Evolutionary conservation across 2,797 vertebrate genomes (phyloP), one percentile per base, ranked within the genome.

Genomic region (Hozukius guyotensis): DNA sequence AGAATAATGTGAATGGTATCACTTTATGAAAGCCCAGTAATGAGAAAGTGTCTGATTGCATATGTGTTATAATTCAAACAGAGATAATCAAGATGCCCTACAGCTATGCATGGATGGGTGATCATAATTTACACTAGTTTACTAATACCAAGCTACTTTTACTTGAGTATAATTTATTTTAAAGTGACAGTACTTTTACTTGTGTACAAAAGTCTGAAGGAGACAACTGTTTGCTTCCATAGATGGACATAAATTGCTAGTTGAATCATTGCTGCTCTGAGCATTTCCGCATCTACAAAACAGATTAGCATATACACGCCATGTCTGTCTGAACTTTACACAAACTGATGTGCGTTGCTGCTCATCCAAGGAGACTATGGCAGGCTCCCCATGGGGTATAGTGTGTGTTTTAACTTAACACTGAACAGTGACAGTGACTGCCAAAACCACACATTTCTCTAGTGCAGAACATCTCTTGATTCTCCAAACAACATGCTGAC

Each of bases 401-500:
- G 52, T 74, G 65, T 75, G 72, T 80, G 55, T 70, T 84, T 84
- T 83, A 78, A 83, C 72, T 78, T 63, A 75, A 83, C 65, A 85
- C 63, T 79, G 14, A 84, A 31, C 34, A 66, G 66, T 80, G 72
- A 88, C 76, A 88, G 38, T 60, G 20, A 62, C 77, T 86, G 81
- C 70, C 72, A 85, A 85, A 75, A 46, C 73, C 62, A 46, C 75
- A 75, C 53, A 63, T 75, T 82, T 80, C 66, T 75, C 76, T 83
- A 65, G 31, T 76, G 74, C 71, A 60, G 69, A 82, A 74, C 70
- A 78, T 88, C 42, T 85, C 74, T 68, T 78, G 42, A 78, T 72
- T 87, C 66, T 74, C 42, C 77, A 80, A 89, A 85, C 83, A 85
- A 77, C 80, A 90, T 75, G 81, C 84, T 84, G 86, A 88, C 87